Base-by-base conservation (phyloP, 1,140 invertebrate genomes). In the Drosophila sucinea region DNA sequence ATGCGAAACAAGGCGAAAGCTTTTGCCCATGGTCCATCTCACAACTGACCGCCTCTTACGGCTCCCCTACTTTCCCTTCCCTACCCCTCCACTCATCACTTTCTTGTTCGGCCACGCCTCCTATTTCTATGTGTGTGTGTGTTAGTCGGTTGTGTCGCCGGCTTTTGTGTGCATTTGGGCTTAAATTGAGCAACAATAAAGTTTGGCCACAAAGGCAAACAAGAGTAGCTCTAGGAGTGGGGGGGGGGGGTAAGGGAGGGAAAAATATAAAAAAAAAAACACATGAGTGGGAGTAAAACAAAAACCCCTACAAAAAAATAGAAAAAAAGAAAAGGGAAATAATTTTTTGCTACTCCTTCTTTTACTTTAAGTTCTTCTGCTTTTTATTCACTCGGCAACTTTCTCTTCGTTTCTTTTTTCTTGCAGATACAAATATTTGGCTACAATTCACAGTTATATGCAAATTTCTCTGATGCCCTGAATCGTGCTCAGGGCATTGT, bases 371-470 rank as follows among this genome's bases (percentile, higher is more conserved):
- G 10, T 62, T 44, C 27, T 62, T 55, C 30, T 41, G 17, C 27
- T 11, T 51, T 58, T 47, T 54, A 30, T 25, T 65, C 25, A 41
- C 41, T 25, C 27, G 27, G 30, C 1, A 54, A 32, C 44, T 51
- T 51, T 64, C 17, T 25, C 33, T 65, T 30, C 32, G 17, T 83
- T 89, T 60, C 78, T 86, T 91, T 94, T 91, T 94, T 94, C 40
- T 76, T 75, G 5, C 95, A 98, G 97, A 96, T 98, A 90, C 97
- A 98, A 94, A 97, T 98, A 93, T 97, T 97, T 92, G 97, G 97
- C 80, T 98, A 97, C 94, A 98, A 98, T 93, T 97, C 96, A 66
- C 96, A 98, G 92, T 94, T 98, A 62, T 98, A 98, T 93, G 95
- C 95, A 81, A 98, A 98, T 93, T 97, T 97, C 93, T 96, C 96